Conservation (phyloP, 2,888 invertebrate species). For the Diarsia rubi region DNA sequence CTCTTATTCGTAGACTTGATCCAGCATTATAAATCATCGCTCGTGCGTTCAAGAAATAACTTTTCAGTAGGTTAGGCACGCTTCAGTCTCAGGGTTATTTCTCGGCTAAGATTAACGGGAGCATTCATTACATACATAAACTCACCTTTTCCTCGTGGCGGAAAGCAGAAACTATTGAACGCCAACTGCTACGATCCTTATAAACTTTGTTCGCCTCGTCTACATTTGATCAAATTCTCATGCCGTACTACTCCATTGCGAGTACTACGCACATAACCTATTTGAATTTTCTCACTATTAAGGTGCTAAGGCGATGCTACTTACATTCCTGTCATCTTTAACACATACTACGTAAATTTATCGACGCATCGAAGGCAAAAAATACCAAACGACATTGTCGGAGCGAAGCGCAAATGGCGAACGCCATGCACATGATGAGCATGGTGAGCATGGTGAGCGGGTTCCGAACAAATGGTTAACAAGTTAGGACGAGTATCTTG, state of each 20-base stretch:
- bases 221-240: not conserved
- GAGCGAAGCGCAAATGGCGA: too few species aligned
- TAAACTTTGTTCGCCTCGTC: not conserved
- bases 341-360: not conserved
- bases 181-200: not conserved
- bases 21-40: conserved; percentile 10
- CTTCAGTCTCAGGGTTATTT: not conserved
- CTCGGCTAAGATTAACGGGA: not conserved
- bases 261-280: not conserved
- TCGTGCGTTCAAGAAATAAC: conserved; percentile 4
- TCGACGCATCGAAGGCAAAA: too few species aligned
- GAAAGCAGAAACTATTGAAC: not conserved
- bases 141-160: not conserved
- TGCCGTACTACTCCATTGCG: not conserved
- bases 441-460: too few species aligned
- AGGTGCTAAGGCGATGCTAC: not conserved
- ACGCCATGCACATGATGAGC: too few species aligned
- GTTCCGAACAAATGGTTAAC: too few species aligned
- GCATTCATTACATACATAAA: not conserved
- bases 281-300: not conserved
- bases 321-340: not conserved
- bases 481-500: too few species aligned
- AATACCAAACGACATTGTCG: too few species aligned
- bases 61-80: conserved; percentile 7
- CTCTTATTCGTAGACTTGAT: not conserved